Conservation (phyloP, 2,888 invertebrate species). For the Tachina lurida region DNA sequence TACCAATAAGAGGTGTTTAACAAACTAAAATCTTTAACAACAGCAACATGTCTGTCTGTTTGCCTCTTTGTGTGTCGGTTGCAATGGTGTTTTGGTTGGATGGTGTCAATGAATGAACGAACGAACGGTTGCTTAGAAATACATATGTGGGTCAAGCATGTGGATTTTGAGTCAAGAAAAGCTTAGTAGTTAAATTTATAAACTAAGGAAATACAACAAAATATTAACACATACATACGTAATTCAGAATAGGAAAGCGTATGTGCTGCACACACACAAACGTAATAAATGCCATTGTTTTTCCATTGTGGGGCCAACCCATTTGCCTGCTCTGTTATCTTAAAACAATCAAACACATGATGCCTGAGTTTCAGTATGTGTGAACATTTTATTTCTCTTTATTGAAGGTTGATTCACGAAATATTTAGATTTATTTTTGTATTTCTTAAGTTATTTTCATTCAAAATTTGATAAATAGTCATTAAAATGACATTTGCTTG, state of each 20-base stretch:
- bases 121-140: conserved; percentile 28
- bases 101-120: conserved; percentile 47
- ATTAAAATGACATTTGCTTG: conserved; percentile 64
- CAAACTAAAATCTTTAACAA: conserved; percentile 38
- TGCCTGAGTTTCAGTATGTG: not conserved
- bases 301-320: conserved; percentile 10
- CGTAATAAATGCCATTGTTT: conserved; percentile 14
- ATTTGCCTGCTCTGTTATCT: conserved; percentile 11
- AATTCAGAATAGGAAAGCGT: not conserved
- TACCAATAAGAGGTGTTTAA: conserved; percentile 56
- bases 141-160: conserved; percentile 71
- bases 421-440: conserved; percentile 11
- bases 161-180: conserved; percentile 34
- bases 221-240: not conserved
- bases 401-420: conserved; percentile 42
- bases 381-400: conserved; percentile 7
- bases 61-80: conserved; percentile 6
- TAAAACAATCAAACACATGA: conserved; percentile 26
- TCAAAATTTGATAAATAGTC: conserved; percentile 62
- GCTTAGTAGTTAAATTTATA: conserved; percentile 8
- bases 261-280: not conserved
- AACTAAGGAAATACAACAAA: not conserved
- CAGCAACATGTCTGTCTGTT: conserved; percentile 18
- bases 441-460: conserved; percentile 33
- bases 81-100: conserved; percentile 25